Evolutionary conservation across 2,113 vertebrate species (phyloP), one percentile per base, ranked within the genome.

Genomic region (Hyaena hyaena): DNA sequence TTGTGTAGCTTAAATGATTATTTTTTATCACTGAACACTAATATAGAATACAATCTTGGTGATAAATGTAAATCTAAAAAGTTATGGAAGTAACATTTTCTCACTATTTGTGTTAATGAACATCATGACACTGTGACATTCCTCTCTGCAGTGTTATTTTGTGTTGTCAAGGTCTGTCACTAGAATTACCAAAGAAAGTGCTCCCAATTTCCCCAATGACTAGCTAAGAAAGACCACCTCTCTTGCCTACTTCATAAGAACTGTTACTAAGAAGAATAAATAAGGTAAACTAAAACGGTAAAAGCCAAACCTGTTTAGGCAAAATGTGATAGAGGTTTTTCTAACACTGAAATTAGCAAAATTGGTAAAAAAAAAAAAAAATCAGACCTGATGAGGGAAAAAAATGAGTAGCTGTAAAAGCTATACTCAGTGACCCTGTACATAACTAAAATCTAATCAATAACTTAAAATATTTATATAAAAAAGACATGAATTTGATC

Each of bases 231-330:
- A 55, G 21, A 4, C 43, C 66, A 33, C 21, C 24, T 82, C 53
- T 63, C 39, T 96, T 87, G 66, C 58, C 65, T 39, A 45, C 61
- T 69, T 89, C 21, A 48, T 73, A 68, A 87, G 50, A 95, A 88
- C 69, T 31, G 77, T 71, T 87, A 83, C 23, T 77, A 73, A 28
- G 23, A 63, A 3, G 12, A 90, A 97, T 43, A 82, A 77, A 21
- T 35, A 92, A 92, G 73, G 48, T 48, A 81, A 97, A 94, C 88
- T 66, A 66, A 88, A 97, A 89, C 76, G 10, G 19, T n/a, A 95
- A 43, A 87, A n/a, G n/a, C 45, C 93, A 96, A 91, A 91, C 50
- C 0, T 90, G 9, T 71, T 82, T 31, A 88, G 26, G 50, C 17
- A 93, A 97, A 95, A 53, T 74, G 68, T 82, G 50, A 31, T 74